Evolutionary conservation across 1,140 invertebrate species (phyloP), one percentile per base, ranked within the genome.

Genomic region (Drosophila athabasca): DNA sequence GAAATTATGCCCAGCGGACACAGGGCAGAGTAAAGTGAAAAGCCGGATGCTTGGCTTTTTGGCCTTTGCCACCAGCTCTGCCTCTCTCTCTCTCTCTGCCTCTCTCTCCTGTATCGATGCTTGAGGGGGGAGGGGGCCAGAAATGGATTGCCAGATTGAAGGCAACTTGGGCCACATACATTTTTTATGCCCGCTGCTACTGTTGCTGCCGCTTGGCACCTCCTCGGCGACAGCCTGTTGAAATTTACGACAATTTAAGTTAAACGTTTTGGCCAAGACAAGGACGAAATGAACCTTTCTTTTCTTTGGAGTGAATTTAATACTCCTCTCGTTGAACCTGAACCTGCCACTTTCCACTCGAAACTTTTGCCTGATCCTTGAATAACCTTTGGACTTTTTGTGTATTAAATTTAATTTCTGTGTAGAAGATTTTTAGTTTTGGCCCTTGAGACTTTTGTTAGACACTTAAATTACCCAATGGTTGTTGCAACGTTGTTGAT

Each of bases 161-260:
- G 50, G 55, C 76, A 55, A 67, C 44, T 61, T 54, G 44, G 53
- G 53, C 59, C 51, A 45, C 74, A 82, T 76, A 83, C 70, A 79
- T 76, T 87, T 79, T 87, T 85, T 70, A 81, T 80, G 64, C 60
- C 58, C 43, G 19, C 11, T 60, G 29, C 13, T 31, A 24, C 46
- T 60, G 66, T 49, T 44, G 29, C 62, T 61, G 52, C 60, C 58
- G 76, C 48, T 54, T 62, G 61, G 44, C 64, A 74, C 24, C 59
- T 82, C 31, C 59, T 82, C 64, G 54, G 52, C 45, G 49, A 71
- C 68, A 52, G 70, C 51, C 67, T 70, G 67, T 70, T 61, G 60
- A 79, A 76, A 69, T 82, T 78, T 87, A 78, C 61, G 70, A 69
- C 82, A 82, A 76, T 82, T 87, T 78, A 71, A 81, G 59, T 82